A percentile compares a stretch with the other conserved stretches of the same genome.
These are phyloP conservation scores for Euura lappo DNA, from an alignment of 1,140 invertebrate genomes.

Conservation along the genomic window DNA sequence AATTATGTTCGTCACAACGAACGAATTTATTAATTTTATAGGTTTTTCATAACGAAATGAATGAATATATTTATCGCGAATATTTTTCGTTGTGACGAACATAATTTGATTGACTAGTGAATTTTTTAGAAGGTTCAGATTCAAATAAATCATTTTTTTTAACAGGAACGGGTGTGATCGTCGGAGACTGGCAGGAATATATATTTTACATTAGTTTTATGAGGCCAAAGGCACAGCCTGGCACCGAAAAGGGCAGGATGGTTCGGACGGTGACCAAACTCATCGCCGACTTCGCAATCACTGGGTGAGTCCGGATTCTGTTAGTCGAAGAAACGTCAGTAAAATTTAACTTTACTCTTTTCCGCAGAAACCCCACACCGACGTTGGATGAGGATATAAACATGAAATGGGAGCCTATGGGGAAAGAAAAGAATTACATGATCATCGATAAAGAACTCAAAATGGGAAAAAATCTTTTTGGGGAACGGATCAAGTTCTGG, in stretches of 20 bases:
- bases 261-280: conserved; percentile 53
- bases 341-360: no score
- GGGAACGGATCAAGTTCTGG: conserved; percentile 56
- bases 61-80: no score
- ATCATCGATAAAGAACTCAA: conserved; percentile 49
- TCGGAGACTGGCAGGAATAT: conserved; percentile 75
- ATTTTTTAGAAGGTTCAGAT: not conserved
- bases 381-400: conserved; percentile 42
- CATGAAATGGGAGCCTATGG: conserved; percentile 55
- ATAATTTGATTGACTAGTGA: no score
- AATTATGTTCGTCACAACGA: not conserved
- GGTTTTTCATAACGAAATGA: not conserved
- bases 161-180: conserved; percentile 60
- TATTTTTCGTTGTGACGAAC: no score
- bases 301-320: conserved; percentile 49
- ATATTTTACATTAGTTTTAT: conserved; percentile 61
- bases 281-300: conserved; percentile 64
- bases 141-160: not conserved
- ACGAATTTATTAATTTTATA: conserved; percentile 12
- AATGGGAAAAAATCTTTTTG: conserved; percentile 52
- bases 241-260: conserved; percentile 39
- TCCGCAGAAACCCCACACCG: conserved; percentile 53
- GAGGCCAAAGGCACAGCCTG: conserved; percentile 43
- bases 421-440: conserved; percentile 53
- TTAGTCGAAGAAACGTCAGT: no score